These are phyloP conservation scores for Alethe castanea DNA, from an alignment of 2,113 vertebrate genomes.

Conservation along the genomic window DNA sequence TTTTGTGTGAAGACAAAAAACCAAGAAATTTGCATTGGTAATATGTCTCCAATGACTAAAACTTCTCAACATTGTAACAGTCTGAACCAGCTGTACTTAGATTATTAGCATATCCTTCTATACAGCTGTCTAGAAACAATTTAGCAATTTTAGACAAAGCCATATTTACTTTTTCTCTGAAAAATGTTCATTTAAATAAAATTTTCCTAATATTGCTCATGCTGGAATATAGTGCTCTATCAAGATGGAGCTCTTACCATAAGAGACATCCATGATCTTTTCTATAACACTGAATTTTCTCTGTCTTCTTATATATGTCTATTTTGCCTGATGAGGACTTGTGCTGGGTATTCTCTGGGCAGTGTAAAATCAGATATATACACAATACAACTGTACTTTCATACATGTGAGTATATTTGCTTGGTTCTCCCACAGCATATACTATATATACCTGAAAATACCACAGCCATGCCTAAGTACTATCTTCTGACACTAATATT, in stretches of 20 bases:
- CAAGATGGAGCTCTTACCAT: fast-evolving
- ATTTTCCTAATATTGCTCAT: background rate
- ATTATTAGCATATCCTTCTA: background rate
- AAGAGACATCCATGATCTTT: background rate
- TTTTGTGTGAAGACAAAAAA: background rate
- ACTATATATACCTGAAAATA: background rate
- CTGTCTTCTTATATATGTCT: background rate
- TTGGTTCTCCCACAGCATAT: background rate
- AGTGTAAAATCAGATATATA: background rate
- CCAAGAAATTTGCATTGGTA: background rate
- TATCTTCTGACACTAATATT: background rate
- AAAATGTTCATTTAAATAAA: background rate
- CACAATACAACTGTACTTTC: background rate
- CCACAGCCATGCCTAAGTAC: background rate
- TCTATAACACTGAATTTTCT: background rate
- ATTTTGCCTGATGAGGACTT: background rate
- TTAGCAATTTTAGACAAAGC: background rate
- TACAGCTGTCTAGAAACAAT: background rate
- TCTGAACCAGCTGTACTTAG: background rate
- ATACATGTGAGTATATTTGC: background rate
- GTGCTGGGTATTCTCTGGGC: background rate
- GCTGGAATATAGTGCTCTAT: background rate
- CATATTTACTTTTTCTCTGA: background rate
- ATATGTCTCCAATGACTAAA: background rate
- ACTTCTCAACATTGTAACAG: background rate